These are phyloP conservation scores for Drosophila percnosoma DNA, from an alignment of 2,888 invertebrate species.

Conservation along the genomic window DNA sequence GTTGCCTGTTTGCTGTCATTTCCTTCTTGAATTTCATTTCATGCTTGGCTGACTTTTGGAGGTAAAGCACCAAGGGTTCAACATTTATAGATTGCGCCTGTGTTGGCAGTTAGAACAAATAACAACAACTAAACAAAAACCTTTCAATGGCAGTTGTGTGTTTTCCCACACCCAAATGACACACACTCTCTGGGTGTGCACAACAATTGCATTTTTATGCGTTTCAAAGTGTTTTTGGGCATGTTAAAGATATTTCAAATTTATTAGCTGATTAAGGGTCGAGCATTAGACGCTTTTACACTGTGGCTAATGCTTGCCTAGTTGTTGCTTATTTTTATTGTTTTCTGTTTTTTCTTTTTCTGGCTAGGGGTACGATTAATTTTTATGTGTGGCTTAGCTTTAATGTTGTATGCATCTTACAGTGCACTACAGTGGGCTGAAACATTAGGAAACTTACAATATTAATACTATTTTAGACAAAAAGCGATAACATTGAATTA, in stretches of 20 bases:
- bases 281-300: constrained; percentile 21
- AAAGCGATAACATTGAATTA: not conserved
- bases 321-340: constrained; percentile 34
- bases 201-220: constrained; percentile 72
- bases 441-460: not conserved
- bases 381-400: constrained; percentile 29
- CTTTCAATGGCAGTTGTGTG: constrained; percentile 33
- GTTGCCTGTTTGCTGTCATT: constrained; percentile 26
- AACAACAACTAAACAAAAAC: constrained; percentile 19
- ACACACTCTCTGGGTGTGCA: constrained; percentile 22
- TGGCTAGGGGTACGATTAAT: constrained; percentile 23
- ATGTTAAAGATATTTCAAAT: constrained; percentile 56
- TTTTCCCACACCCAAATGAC: constrained; percentile 31
- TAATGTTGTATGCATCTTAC: constrained; percentile 41
- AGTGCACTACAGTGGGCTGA: constrained; percentile 36
- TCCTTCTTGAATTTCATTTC: constrained; percentile 54
- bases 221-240: constrained; percentile 72
- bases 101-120: constrained; percentile 47
- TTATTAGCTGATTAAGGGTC: constrained; percentile 52
- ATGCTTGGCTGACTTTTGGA: constrained; percentile 58
- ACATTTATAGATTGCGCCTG: constrained; percentile 55
- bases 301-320: constrained; percentile 20
- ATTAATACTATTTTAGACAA: not conserved
- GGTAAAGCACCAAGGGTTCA: constrained; percentile 5
- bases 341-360: constrained; percentile 22